Evolutionary conservation across 2,113 vertebrate genomes (phyloP), one percentile per base, ranked within the genome.

Genomic region (Entomyzon cyanotis): DNA sequence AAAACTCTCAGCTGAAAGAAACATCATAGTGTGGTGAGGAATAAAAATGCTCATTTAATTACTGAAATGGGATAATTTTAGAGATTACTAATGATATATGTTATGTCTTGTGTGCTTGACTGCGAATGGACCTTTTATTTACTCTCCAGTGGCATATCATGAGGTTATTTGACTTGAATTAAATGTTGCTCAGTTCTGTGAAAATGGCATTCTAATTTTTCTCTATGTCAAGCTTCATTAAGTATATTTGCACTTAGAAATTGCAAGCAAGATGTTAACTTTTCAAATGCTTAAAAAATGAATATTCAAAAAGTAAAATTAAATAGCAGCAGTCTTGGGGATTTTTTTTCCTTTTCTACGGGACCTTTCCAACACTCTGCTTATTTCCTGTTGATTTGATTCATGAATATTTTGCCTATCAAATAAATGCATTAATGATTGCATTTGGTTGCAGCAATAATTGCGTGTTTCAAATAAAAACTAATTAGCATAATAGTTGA

Each of bases 341-440:
- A 10, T 37, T 20, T 39, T 60, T 39, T 20, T 42, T 2, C 33
- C 35, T 91, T 93, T 62, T 95, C 39, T 23, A 42, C 87, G 47
- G 55, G 91, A 89, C n/a, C 53, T 95, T 96, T 86, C 50, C 42
- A 89, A 81, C 53, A 67, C 67, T 86, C 46, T 93, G 58, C 67
- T 89, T 71, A 49, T 97, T 94, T 97, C 84, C 82, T 95, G 47
- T 89, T 97, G 93, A 87, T 93, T 97, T 98, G 96, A 97, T 98
- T 97, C 96, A 97, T 97, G 55, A 95, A 96, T 96, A 96, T 94
- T 97, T 97, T 97, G 63, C 64, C 77, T 93, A 82, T 92, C 96
- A 93, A 97, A 98, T 96, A 86, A 97, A 96, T 83, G 81, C 81
- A 96, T 97, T 98, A 98, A 97, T 98, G 97, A 97, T 95, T 97